Base-by-base conservation (phyloP, 2,888 invertebrate genomes). In the Cataglyphis livida region DNA sequence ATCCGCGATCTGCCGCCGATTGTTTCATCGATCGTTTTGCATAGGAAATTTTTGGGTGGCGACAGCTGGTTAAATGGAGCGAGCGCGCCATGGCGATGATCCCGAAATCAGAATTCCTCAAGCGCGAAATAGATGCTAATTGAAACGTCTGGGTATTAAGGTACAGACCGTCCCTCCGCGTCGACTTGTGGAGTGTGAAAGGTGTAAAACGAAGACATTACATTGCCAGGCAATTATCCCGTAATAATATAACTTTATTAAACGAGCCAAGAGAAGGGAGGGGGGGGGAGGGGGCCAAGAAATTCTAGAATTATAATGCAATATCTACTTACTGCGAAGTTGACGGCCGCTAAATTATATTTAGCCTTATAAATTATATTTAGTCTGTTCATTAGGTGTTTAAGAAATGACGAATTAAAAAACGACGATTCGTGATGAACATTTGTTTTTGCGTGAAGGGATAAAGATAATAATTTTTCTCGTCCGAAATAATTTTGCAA, bases 251-350 rank as follows among this genome's bases (percentile, higher is more conserved):
- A 90, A 92, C 88, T 84, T 85, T 54, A 86, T 92, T 91, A 92
- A 89, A 82, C 85, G 85, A 86, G 76, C 87, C 59, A 18, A 66
- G 78, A 84, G 44, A 84, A 90, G 86, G 89, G 83, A 2, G 1
- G 1, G 25, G 1, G 25, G 25, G 1, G 25, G 25, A 1, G 25
- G 25, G 1, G 25, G 25, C 1, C 71, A n/a, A 51, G 84, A 88
- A 90, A 92, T 91, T 90, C 88, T 88, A 87, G 85, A 90, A 90
- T 92, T 90, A 82, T 88, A 89, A 92, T 87, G 86, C 85, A 91
- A 89, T 89, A 83, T 78, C 68, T 68, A 62, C 75, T 83, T 68
- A 62, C 75, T 81, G 79, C 81, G 51, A 35, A 54, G 81, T 62
- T 81, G 87, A 74, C 82, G 57, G 44, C 59, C 61, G 44, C 74